phyloP scores from a whole-genome alignment of 2,113 vertebrate species.

The Pangasianodon hypophthalmus region DNA sequence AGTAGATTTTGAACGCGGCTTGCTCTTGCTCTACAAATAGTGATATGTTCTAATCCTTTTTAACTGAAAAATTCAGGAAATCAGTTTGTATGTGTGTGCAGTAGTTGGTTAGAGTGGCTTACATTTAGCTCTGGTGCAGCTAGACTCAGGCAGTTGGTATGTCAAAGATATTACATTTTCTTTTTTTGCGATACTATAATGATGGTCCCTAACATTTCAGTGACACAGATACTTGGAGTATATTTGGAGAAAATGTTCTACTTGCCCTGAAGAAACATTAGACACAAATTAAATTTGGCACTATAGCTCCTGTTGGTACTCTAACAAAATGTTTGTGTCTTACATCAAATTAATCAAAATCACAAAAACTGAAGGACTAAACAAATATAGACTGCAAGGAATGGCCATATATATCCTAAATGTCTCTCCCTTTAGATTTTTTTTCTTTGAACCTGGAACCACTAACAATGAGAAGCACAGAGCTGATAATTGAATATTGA shows the following conservation, averaged over 20 bases:
- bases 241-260: background rate
- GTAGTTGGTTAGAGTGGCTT: background rate
- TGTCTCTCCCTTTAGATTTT: background rate
- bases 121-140: background rate
- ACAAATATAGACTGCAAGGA: background rate
- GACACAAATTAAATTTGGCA: background rate
- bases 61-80: background rate
- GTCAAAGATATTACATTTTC: background rate
- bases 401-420: background rate
- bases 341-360: background rate
- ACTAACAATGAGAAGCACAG: conserved; percentile 6
- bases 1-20: background rate
- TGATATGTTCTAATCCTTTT: background rate
- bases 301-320: background rate
- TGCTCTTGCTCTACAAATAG: background rate
- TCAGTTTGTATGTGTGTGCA: background rate
- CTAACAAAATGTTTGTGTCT: background rate
- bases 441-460: background rate
- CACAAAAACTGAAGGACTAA: background rate
- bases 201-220: background rate
- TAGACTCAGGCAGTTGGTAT: background rate
- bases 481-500: conserved; percentile 54
- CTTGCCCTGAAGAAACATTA: background rate
- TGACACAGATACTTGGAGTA: background rate
- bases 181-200: background rate